Evolutionary conservation across 2,888 invertebrate species (phyloP).

Genomic region (Nephrotoma guestfalica): DNA sequence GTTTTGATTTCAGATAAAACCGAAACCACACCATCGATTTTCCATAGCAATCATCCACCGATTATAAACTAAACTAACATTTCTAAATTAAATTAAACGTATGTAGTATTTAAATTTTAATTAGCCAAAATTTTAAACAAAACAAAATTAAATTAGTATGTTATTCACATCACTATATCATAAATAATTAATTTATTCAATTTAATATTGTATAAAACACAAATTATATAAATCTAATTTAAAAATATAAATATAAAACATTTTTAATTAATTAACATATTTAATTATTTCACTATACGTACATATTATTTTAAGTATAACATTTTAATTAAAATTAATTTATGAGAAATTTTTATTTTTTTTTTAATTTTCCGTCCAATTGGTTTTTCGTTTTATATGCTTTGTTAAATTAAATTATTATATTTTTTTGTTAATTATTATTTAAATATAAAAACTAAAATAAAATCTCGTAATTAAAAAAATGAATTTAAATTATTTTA

Average conservation of each 20-base stretch:
- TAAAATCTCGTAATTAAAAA: background rate
- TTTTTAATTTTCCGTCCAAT: background rate
- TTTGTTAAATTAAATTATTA: background rate
- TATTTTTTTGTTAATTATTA: background rate
- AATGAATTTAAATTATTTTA: background rate
- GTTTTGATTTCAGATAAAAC: background rate
- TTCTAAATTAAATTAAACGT: background rate
- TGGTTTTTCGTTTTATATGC: background rate
- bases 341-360: background rate
- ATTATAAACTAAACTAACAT: background rate
- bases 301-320: background rate
- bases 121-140: background rate
- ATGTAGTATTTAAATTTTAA: background rate
- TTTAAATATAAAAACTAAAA: background rate
- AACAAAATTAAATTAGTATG: background rate
- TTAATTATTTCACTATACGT: background rate
- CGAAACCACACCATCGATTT: background rate
- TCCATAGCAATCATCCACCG: background rate
- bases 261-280: background rate
- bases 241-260: background rate
- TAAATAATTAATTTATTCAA: background rate
- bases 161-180: background rate
- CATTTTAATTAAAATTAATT: background rate
- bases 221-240: background rate
- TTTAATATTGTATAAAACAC: background rate